These are phyloP conservation scores for Avahi laniger DNA, from an alignment of 2,797 vertebrate species.

Conservation along the genomic window DNA sequence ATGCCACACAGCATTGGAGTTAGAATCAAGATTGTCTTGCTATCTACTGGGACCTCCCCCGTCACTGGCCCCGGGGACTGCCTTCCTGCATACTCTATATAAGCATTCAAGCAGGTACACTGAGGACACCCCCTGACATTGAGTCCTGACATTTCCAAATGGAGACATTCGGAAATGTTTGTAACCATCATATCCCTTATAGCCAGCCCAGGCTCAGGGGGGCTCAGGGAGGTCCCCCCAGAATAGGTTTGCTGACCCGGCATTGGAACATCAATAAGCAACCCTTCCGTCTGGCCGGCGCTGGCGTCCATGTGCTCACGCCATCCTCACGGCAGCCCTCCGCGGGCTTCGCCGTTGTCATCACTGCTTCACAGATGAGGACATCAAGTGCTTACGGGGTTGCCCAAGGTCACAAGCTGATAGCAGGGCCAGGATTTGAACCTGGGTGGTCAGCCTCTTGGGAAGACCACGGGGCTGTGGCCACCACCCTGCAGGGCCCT, in stretches of 20 bases:
- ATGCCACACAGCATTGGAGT: background rate
- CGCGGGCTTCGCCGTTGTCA: background rate
- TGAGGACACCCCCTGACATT: rapidly evolving
- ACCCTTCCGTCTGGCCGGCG: background rate
- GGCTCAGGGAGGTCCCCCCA: background rate
- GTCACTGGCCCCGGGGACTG: background rate
- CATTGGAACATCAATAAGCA: background rate
- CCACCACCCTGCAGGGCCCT: rapidly evolving
- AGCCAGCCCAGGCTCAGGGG: background rate
- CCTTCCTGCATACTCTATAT: background rate
- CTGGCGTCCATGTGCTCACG: rapidly evolving
- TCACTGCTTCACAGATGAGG: background rate
- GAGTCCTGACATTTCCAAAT: background rate
- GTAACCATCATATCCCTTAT: background rate
- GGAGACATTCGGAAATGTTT: background rate
- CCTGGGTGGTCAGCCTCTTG: background rate
- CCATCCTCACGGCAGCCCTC: background rate
- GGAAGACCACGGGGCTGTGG: background rate
- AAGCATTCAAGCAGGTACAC: background rate
- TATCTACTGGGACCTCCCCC: background rate
- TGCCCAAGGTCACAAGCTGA: background rate
- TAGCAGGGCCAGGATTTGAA: background rate
- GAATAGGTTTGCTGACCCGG: background rate
- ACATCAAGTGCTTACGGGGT: background rate
- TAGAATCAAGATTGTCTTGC: background rate